Evolutionary conservation across 2,888 invertebrate species (phyloP).

Genomic region (Agriopis leucophaearia): DNA sequence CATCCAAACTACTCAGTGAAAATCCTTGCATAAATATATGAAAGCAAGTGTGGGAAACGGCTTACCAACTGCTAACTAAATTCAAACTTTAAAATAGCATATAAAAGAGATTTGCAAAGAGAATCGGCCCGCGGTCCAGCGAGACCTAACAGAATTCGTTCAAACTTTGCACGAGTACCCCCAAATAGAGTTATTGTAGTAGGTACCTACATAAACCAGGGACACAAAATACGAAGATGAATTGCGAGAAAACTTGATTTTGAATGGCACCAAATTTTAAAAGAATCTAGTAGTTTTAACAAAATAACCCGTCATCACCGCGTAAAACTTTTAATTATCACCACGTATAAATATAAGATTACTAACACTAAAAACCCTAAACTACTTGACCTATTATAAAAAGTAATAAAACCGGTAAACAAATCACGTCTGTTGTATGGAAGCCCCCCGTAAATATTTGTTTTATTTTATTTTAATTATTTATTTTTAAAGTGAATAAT

Average conservation of each 20-base stretch:
- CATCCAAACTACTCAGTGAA: constrained; percentile 25
- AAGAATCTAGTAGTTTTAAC: too few species aligned
- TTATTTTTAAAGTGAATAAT: too few species aligned
- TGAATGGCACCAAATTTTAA: too few species aligned
- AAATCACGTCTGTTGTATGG: too few species aligned
- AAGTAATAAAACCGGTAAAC: too few species aligned
- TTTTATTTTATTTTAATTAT: too few species aligned
- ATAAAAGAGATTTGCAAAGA: constrained; percentile 52
- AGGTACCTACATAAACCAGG: constrained; percentile 30
- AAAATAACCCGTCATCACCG: too few species aligned
- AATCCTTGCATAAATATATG: constrained; percentile 29
- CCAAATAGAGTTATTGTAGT: constrained; percentile 53
- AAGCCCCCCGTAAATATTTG: too few species aligned
- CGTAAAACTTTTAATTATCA: too few species aligned
- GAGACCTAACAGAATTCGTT: constrained; percentile 38
- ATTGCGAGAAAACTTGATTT: not conserved
- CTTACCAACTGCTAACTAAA: constrained; percentile 47
- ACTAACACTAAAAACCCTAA: too few species aligned
- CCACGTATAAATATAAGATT: too few species aligned
- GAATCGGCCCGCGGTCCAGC: constrained; percentile 44
- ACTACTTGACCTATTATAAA: too few species aligned
- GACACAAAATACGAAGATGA: not conserved
- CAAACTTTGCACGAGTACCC: constrained; percentile 45
- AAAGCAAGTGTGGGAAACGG: constrained; percentile 29
- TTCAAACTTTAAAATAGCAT: constrained; percentile 50